Percentiles rank a stretch among this genome's conserved stretches.
Evolutionary conservation across 2,888 invertebrate genomes (phyloP).

Genomic region (Epirrhoe alternata): DNA sequence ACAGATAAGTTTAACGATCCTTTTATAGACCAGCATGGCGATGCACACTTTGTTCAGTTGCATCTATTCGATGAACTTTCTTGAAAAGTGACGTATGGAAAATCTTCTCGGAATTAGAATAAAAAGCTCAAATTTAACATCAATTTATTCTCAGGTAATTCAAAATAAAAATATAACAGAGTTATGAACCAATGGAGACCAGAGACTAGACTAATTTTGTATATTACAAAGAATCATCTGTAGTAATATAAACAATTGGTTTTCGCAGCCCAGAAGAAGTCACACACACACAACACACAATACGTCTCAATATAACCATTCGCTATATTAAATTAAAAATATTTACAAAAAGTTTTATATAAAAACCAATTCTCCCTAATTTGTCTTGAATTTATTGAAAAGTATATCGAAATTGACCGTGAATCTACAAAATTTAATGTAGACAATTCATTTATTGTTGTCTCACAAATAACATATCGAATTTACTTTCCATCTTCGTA

Average conservation of each 20-base stretch:
- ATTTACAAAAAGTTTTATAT: slow-evolving; percentile 30
- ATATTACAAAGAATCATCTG: not conserved
- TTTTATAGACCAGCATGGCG: too few relatives aligned
- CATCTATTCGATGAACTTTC: too few relatives aligned
- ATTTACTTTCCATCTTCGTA: not conserved
- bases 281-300: slow-evolving; percentile 23
- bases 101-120: too few relatives aligned
- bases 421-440: not conserved
- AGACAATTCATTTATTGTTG: not conserved
- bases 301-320: slow-evolving; percentile 17
- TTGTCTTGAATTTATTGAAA: slow-evolving; percentile 1
- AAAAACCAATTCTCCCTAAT: slow-evolving; percentile 22
- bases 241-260: not conserved
- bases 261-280: not conserved
- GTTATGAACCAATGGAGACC: not conserved
- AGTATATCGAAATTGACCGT: not conserved
- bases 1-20: too few relatives aligned
- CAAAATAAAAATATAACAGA: not conserved
- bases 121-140: too few relatives aligned
- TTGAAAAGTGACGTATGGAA: too few relatives aligned
- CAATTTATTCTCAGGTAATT: too few relatives aligned
- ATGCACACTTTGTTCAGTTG: too few relatives aligned
- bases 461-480: slow-evolving; percentile 1
- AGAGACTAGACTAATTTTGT: not conserved
- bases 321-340: slow-evolving; percentile 22